Conservation (phyloP, 2,888 invertebrate species). For the Leucophenga maculata region DNA sequence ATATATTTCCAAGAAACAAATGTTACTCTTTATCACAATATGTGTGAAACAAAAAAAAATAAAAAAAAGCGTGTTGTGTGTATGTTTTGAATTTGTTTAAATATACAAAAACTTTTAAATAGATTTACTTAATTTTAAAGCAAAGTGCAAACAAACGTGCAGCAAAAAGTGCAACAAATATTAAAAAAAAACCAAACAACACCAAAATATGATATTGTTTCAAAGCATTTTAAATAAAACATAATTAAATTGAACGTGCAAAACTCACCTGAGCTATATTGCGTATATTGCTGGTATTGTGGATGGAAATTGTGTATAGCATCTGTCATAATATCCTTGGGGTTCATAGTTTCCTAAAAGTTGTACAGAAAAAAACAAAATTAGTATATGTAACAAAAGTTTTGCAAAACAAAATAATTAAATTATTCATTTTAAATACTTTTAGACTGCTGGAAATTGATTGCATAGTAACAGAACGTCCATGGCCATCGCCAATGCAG, state of each 20-base stretch:
- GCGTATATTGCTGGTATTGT: constrained; percentile 99
- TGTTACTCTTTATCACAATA: too few relatives aligned
- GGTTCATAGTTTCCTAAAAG: constrained; percentile 94
- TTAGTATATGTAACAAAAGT: not conserved
- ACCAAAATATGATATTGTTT: not conserved
- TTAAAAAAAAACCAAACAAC: constrained; percentile 5
- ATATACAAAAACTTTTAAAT: too few relatives aligned
- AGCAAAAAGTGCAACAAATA: constrained; percentile 16
- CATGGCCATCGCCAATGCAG: constrained; percentile 86
- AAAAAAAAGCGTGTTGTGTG: too few relatives aligned
- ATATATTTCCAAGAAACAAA: too few relatives aligned
- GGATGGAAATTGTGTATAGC: constrained; percentile 99
- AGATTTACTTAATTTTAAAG: not conserved
- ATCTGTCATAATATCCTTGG: constrained; percentile 99
- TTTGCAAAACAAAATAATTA: not conserved
- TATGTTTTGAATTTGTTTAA: too few relatives aligned
- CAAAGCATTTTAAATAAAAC: not conserved
- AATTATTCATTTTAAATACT: constrained; percentile 74
- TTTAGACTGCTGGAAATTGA: constrained; percentile 98
- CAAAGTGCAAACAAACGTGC: constrained; percentile 12
- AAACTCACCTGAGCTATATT: constrained; percentile 91
- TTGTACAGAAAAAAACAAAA: constrained; percentile 31
- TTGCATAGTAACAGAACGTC: constrained; percentile 97
- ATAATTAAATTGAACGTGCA: too few relatives aligned
- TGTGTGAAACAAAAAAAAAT: too few relatives aligned